A percentile compares a stretch with the other conserved stretches of the same genome.
phyloP scores from a whole-genome alignment of 2,888 invertebrate genomes.

The Drosophila rellima region DNA sequence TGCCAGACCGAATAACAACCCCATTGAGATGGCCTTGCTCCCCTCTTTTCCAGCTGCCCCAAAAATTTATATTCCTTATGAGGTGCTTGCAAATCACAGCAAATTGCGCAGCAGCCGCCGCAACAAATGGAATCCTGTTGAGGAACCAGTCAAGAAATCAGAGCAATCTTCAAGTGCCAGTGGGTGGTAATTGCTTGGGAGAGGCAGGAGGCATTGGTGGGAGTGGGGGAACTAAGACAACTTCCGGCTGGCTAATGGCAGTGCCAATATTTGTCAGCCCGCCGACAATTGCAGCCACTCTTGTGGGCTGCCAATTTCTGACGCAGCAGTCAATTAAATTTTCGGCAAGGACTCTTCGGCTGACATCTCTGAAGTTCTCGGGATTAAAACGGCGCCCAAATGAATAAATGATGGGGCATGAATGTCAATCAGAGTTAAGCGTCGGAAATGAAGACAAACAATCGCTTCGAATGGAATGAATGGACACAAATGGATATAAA shows the following conservation, averaged over 20 bases:
- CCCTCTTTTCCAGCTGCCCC: not conserved
- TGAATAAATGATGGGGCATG: conserved; percentile 81
- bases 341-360: conserved; percentile 26
- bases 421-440: conserved; percentile 80
- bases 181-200: not conserved
- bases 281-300: conserved; percentile 58
- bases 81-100: conserved; percentile 44
- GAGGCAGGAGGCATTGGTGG: not conserved
- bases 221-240: not conserved
- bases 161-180: conserved; percentile 12
- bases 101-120: conserved; percentile 47
- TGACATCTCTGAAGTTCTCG: conserved; percentile 25
- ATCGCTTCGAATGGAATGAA: conserved; percentile 56
- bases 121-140: conserved; percentile 21
- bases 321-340: conserved; percentile 63
- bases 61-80: conserved; percentile 19
- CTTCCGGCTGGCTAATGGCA: conserved; percentile 40
- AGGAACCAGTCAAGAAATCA: conserved; percentile 44
- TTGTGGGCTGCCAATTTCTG: conserved; percentile 59
- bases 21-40: conserved; percentile 44
- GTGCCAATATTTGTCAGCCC: conserved; percentile 62
- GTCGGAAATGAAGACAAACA: conserved; percentile 79
- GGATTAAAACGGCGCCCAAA: conserved; percentile 64
- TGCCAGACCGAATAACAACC: conserved; percentile 60
- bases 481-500: conserved; percentile 54